Conservation (phyloP, 1,140 invertebrate genomes). For the Eupristina koningsbergeri region DNA sequence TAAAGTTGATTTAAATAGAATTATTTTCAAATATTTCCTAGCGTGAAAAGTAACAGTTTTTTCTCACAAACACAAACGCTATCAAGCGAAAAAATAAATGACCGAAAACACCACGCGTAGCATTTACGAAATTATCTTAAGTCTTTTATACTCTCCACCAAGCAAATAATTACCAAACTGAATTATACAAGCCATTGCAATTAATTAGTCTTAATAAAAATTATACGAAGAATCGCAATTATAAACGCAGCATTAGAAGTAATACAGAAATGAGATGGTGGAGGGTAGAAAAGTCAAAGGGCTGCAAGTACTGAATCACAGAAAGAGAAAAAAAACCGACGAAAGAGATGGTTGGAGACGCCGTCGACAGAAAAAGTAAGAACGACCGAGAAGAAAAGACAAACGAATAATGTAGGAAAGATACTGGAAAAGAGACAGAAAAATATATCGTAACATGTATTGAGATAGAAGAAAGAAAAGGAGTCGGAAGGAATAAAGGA, state of each 20-base stretch:
- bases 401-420: conserved; percentile 27
- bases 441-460: not conserved
- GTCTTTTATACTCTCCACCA: conserved; percentile 27
- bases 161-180: conserved; percentile 57
- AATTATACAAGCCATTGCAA: conserved; percentile 71
- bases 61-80: conserved; percentile 25
- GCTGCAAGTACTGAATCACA: conserved; percentile 13
- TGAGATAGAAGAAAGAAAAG: conserved; percentile 7
- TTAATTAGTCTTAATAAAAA: conserved; percentile 74
- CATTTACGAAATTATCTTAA: conserved; percentile 62
- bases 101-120: conserved; percentile 26
- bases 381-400: conserved; percentile 17
- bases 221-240: conserved; percentile 70
- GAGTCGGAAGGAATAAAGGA: conserved; percentile 51
- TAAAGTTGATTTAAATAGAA: no score
- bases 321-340: not conserved
- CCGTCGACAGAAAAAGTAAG: not conserved
- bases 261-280: not conserved
- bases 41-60: conserved; percentile 28
- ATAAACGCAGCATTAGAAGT: conserved; percentile 53
- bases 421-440: not conserved
- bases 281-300: conserved; percentile 40
- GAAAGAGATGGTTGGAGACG: not conserved
- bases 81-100: conserved; percentile 20
- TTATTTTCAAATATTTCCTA: not conserved